Evolutionary conservation across 2,888 invertebrate genomes (phyloP), one percentile per base, ranked within the genome.

Genomic region (Leucoma salicis): DNA sequence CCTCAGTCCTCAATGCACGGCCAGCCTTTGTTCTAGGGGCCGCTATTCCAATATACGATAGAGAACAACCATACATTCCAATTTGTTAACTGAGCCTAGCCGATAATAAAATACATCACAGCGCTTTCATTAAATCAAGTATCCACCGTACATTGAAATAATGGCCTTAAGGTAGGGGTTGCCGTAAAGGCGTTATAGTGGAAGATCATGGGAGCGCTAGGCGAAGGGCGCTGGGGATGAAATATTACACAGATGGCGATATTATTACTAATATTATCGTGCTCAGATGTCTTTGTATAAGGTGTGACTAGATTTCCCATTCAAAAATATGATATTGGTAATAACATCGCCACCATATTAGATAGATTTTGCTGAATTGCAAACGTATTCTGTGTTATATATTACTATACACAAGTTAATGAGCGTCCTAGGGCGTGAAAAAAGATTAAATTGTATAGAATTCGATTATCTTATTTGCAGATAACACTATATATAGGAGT

Each of bases 171-270:
- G 65, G 55, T 58, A 70, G 71, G 76, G 78, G 54, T 73, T 70
- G 81, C 85, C 85, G 58, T 79, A 72, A 49, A 66, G 82, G 83
- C 78, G 74, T 80, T 80, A 75, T 73, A 78, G 75, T 82, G 81
- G 82, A 84, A 85, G 84, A 85, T 81, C 78, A 74, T 77, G 78
- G 73, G 78, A 74, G 82, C 81, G 81, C 84, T 71, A 80, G 78
- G 76, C 76, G 71, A 82, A 79, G 79, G 78, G 80, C 84, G 82
- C 82, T 66, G 57, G 71, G 76, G 66, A 66, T 56, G 70, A 70
- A 70, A 58, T 40, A 40, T 47, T 55, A 58, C 51, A 51, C 53
- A 50, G n/a, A 57, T 52, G 46, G 40, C 63, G 58, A 70, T 55
- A 63, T 45, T 49, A 43, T 58, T 64, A 53, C 54, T 66, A 58